Percentiles rank a stretch among this genome's conserved stretches.
phyloP scores from a whole-genome alignment of 2,113 vertebrate species.

The Alces alces region DNA sequence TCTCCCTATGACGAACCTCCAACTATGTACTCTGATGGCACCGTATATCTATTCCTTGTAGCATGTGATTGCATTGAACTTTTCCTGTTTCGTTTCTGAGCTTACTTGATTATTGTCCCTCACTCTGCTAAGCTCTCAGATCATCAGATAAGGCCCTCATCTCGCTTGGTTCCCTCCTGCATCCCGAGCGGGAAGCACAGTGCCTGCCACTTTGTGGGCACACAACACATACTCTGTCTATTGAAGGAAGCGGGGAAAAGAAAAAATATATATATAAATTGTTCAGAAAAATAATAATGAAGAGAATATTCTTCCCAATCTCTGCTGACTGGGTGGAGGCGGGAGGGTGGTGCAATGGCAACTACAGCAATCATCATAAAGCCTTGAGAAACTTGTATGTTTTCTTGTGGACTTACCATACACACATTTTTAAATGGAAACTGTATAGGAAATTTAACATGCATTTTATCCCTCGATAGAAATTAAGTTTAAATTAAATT shows the following conservation, averaged over 20 bases:
- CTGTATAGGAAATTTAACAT: not conserved
- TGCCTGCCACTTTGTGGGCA: not conserved
- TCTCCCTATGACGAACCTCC: not conserved
- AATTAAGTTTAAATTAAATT: not conserved
- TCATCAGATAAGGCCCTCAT: not conserved
- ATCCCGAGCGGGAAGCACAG: not conserved
- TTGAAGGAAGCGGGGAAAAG: not conserved
- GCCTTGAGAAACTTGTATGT: not conserved
- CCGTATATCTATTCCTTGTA: not conserved
- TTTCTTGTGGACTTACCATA: not conserved
- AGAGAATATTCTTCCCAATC: not conserved
- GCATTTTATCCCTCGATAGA: not conserved
- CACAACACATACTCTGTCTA: not conserved
- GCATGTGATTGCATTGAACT: not conserved
- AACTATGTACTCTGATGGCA: not conserved
- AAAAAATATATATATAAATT: not conserved
- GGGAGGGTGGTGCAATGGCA: not conserved
- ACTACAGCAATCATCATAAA: not conserved
- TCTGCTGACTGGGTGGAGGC: not conserved
- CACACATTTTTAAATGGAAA: not conserved
- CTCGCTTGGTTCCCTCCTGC: not conserved
- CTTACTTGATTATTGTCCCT: not conserved
- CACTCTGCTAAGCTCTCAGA: not conserved
- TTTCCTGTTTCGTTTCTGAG: not conserved
- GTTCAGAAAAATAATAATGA: not conserved